Conservation (phyloP, 2,113 vertebrate genomes). For the Cygnus atratus region DNA sequence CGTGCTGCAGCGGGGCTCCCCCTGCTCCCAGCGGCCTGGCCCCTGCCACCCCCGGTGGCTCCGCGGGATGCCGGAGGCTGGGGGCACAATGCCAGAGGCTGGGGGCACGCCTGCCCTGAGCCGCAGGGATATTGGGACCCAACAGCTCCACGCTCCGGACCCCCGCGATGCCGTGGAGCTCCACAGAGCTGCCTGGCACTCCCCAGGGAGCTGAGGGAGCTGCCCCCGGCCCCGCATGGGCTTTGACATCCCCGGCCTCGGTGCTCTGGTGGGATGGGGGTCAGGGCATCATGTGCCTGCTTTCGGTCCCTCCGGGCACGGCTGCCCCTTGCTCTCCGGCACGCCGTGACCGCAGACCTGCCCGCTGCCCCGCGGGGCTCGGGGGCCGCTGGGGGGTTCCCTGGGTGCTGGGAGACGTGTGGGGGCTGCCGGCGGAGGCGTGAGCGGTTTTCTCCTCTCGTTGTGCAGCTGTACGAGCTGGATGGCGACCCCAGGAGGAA, state of each 20-base stretch:
- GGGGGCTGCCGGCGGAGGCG: background rate
- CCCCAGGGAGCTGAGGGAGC: background rate
- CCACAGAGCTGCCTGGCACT: background rate
- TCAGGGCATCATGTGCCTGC: background rate
- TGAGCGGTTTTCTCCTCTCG: background rate
- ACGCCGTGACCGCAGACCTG: background rate
- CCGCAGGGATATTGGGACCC: background rate
- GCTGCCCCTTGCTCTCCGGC: background rate
- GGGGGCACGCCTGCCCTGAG: background rate
- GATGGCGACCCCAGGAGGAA: slow-evolving; percentile 94
- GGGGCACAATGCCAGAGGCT: too few species aligned
- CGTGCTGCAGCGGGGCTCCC: accelerated
- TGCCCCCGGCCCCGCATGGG: background rate
- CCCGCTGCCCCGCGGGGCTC: background rate
- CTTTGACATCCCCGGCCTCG: background rate
- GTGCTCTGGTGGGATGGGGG: background rate
- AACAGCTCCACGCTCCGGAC: background rate
- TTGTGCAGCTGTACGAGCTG: slow-evolving; percentile 89
- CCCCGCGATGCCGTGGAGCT: background rate
- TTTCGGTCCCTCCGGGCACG: background rate
- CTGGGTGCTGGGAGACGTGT: accelerated
- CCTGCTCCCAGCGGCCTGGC: background rate
- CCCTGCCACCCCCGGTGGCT: background rate
- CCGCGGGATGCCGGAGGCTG: too few species aligned
- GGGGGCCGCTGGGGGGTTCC: background rate